phyloP scores from a whole-genome alignment of 2,113 vertebrate species.

The Nerophis lumbriciformis region DNA sequence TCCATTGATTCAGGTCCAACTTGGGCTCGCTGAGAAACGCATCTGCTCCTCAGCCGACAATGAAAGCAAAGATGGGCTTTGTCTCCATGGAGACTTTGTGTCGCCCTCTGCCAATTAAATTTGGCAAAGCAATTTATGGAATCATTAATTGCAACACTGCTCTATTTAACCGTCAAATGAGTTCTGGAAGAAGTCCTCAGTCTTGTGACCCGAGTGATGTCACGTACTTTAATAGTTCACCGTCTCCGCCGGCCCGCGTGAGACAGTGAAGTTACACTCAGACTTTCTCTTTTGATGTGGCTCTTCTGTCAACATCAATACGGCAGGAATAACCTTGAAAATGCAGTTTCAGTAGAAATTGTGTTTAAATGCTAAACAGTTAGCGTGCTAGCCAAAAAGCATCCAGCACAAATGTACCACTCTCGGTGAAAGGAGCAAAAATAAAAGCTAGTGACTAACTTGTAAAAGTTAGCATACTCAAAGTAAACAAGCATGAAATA shows the following conservation, averaged over 20 bases:
- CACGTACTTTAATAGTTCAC: conserved; percentile 24
- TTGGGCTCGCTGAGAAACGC: conserved; percentile 25
- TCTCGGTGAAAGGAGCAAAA: too few species aligned
- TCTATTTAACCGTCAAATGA: conserved; percentile 69
- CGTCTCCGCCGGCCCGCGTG: not conserved
- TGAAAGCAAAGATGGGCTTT: conserved; percentile 14
- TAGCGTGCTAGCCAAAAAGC: too few species aligned
- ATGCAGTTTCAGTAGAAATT: too few species aligned
- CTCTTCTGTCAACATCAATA: conserved; percentile 5
- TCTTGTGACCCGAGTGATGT: conserved; percentile 56
- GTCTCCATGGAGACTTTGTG: conserved; percentile 46
- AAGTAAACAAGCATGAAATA: too few species aligned
- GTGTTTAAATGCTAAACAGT: too few species aligned
- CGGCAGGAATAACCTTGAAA: not conserved
- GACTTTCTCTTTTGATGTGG: not conserved
- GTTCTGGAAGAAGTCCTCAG: conserved; percentile 51
- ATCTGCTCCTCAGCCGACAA: conserved; percentile 32
- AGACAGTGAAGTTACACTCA: not conserved
- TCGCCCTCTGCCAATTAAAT: conserved; percentile 60
- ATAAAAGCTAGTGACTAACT: too few species aligned
- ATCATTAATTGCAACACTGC: conserved; percentile 63
- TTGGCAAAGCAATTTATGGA: conserved; percentile 63
- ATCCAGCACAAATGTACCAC: too few species aligned
- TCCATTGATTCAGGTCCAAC: conserved; percentile 13
- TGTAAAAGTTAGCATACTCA: too few species aligned